Evolutionary conservation across 2,888 invertebrate species (phyloP), one percentile per base, ranked within the genome.

Genomic region (Hymenopus coronatus): DNA sequence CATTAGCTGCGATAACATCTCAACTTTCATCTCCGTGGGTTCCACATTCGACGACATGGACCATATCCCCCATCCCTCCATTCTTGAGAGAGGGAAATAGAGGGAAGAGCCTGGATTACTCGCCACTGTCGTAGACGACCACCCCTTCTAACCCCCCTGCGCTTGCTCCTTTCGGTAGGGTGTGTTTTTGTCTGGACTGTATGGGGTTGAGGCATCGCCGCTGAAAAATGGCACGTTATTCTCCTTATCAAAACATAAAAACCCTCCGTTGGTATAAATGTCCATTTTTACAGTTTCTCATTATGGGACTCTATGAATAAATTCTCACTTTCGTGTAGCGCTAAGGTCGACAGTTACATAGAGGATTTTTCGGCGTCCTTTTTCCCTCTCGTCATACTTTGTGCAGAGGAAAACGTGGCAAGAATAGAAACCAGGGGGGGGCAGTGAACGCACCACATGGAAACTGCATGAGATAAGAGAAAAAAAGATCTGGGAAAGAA

Each of bases 241-340:
- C 93, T 93, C 93, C 93, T 94, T 94, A 94, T 94, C 94, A 93
- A 94, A 94, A 93, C 93, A 93, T 93, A 94, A 93, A 93, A 93
- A 89, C 89, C 85, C 88, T 81, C 90, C 92, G 92, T 91, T 92
- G 92, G 92, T 92, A 93, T 92, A 94, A 94, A 94, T 93, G 94
- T 93, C 93, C 93, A 94, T 94, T 94, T 94, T 94, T 94, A 94
- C 94, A 93, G 94, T 94, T 94, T 94, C 94, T 94, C 94, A 94
- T 94, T 94, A 94, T 93, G 93, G 93, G 92, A 93, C 92, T 93
- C 94, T 94, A 94, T 94, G 94, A 94, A 94, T 94, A 94, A 94
- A 94, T 94, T 94, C 93, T 93, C 94, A 94, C 94, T 94, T 93
- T 93, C 85, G 89, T 70, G 54, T 70, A 70, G 54, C 54, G 4